phyloP scores from a whole-genome alignment of 2,888 invertebrate species.

The Lycaena phlaeas region DNA sequence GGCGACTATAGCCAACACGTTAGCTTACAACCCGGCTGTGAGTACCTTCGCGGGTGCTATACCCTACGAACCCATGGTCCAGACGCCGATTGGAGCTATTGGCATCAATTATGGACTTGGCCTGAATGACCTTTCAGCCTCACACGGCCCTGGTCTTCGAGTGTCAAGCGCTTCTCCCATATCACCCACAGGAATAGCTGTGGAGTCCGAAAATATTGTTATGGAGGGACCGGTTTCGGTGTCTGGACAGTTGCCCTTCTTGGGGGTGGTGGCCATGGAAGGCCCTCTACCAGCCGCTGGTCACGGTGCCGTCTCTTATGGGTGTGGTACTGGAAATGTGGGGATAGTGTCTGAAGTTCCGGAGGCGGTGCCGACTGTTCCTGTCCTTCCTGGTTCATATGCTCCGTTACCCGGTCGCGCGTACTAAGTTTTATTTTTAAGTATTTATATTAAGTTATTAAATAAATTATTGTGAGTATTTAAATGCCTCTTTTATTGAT shows the following conservation, averaged over 20 bases:
- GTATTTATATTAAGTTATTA: too few species aligned
- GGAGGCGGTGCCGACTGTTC: neutral
- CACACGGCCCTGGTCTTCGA: slow-evolving; percentile 20
- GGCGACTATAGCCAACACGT: neutral
- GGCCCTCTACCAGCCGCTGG: slow-evolving; percentile 29
- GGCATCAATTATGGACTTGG: slow-evolving; percentile 11
- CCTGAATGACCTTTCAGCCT: slow-evolving; percentile 9
- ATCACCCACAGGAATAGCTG: slow-evolving; percentile 22
- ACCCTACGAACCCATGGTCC: neutral
- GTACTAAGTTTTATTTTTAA: slow-evolving; percentile 2
- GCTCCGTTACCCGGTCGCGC: neutral
- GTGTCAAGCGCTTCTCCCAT: slow-evolving; percentile 23
- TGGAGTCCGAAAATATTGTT: slow-evolving; percentile 21
- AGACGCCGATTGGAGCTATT: neutral
- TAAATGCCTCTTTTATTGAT: neutral
- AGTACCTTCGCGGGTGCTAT: neutral
- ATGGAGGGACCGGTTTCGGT: slow-evolving; percentile 27
- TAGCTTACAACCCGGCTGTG: neutral
- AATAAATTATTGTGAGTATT: slow-evolving; percentile 9
- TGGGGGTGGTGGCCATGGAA: slow-evolving; percentile 29
- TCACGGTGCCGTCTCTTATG: slow-evolving; percentile 25
- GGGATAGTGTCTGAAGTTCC: slow-evolving; percentile 8
- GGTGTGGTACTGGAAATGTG: slow-evolving; percentile 16
- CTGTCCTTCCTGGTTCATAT: neutral
- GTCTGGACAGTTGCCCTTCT: slow-evolving; percentile 27